These are phyloP conservation scores for Allacma fusca DNA, from an alignment of 2,888 invertebrate species.

Conservation along the genomic window DNA sequence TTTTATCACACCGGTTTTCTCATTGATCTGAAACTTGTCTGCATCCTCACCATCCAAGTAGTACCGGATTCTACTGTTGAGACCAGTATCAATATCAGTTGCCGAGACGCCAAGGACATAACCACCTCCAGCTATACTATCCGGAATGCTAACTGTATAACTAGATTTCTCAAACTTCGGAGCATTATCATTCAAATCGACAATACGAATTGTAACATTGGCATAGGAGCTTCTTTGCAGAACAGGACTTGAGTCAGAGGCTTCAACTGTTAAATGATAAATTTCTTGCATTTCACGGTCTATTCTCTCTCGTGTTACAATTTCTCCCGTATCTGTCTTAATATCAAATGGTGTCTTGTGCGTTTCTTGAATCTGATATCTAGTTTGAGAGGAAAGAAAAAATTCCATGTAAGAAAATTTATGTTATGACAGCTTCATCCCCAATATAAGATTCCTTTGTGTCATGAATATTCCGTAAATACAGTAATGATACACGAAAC, in stretches of 20 bases:
- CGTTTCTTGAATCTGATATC: conserved; percentile 28
- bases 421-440: conserved; percentile 35
- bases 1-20: conserved; percentile 85
- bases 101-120: conserved; percentile 86
- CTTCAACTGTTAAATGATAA: conserved; percentile 84
- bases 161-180: conserved; percentile 80
- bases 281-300: conserved; percentile 81
- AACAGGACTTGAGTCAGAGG: conserved; percentile 86
- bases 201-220: conserved; percentile 78
- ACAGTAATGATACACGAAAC: conserved; percentile 25
- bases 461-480: conserved; percentile 20
- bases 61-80: conserved; percentile 84
- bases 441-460: conserved; percentile 14
- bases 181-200: conserved; percentile 88
- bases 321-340: conserved; percentile 79
- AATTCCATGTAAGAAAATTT: neutral
- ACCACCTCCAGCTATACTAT: conserved; percentile 84
- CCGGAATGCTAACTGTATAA: conserved; percentile 80
- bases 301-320: conserved; percentile 75
- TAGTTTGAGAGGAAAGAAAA: neutral
- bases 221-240: conserved; percentile 83
- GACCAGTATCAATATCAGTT: conserved; percentile 82
- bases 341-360: conserved; percentile 80
- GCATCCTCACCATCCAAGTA: conserved; percentile 84
- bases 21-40: conserved; percentile 79